Conservation (phyloP, 2,888 invertebrate species). For the Limnephilus marmoratus region DNA sequence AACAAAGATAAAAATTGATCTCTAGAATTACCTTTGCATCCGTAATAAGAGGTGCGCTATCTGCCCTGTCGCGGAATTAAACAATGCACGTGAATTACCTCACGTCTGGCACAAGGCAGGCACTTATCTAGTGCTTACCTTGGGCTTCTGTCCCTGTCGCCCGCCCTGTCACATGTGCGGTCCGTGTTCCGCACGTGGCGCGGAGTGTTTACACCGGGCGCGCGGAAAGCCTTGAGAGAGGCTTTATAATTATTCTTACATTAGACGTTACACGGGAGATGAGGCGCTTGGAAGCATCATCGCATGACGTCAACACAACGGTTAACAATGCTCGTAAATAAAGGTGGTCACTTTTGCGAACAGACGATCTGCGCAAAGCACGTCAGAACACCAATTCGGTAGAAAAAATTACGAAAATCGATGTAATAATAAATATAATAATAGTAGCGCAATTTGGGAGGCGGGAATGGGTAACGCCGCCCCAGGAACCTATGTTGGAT, state of each 20-base stretch:
- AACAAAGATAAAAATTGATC: neutral
- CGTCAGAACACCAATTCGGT: neutral
- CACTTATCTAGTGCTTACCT: neutral
- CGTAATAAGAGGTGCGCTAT: neutral
- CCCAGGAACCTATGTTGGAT: too few species aligned
- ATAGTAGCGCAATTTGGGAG: too few species aligned
- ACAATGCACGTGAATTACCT: neutral
- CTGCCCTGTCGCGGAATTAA: neutral
- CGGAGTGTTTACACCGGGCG: neutral
- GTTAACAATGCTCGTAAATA: neutral
- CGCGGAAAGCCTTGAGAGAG: neutral
- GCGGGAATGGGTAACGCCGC: too few species aligned
- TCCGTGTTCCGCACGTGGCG: slow-evolving; percentile 12
- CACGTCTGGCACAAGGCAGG: neutral
- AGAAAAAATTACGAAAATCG: too few species aligned
- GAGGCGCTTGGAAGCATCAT: neutral
- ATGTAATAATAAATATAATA: too few species aligned
- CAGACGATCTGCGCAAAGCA: neutral
- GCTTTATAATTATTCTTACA: neutral
- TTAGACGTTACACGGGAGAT: neutral
- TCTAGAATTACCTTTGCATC: neutral
- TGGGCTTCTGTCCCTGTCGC: slow-evolving; percentile 7
- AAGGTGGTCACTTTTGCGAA: neutral
- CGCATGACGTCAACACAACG: neutral
- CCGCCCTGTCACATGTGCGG: slow-evolving; percentile 20